These are phyloP conservation scores for Somateria mollissima DNA, from an alignment of 2,797 vertebrate genomes.

Conservation along the genomic window DNA sequence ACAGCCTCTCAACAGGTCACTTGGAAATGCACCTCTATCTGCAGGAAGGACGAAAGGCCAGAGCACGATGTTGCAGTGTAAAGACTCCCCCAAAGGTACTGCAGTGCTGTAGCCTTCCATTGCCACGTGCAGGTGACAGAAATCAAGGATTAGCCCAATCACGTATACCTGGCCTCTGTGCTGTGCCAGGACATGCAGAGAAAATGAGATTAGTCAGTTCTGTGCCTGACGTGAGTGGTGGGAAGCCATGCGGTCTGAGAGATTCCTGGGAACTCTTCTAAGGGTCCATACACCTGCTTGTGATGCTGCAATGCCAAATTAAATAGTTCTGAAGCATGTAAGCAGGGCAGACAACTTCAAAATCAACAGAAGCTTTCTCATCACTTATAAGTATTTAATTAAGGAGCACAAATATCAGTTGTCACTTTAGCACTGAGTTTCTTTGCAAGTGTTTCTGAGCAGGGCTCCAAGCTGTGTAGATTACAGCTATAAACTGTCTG, in stretches of 20 bases:
- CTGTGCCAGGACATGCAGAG: neutral
- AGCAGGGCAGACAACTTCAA: neutral
- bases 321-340: neutral
- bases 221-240: neutral
- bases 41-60: neutral
- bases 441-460: neutral
- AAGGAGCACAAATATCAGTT: neutral
- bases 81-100: neutral
- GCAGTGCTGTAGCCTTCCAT: neutral
- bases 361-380: neutral
- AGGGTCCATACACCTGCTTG: neutral
- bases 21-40: neutral
- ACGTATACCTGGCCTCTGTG: accelerated
- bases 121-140: neutral
- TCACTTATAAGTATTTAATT: neutral
- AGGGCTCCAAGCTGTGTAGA: neutral
- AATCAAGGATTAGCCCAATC: accelerated
- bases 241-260: neutral
- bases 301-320: no score
- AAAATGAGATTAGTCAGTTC: neutral
- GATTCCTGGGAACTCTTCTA: neutral
- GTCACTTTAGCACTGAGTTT: neutral
- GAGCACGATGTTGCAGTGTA: accelerated
- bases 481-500: neutral
- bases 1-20: neutral